Percentiles rank a stretch among this genome's conserved stretches.
Conservation (phyloP, 2,888 invertebrate genomes). For the Leistus spinibarbis region DNA sequence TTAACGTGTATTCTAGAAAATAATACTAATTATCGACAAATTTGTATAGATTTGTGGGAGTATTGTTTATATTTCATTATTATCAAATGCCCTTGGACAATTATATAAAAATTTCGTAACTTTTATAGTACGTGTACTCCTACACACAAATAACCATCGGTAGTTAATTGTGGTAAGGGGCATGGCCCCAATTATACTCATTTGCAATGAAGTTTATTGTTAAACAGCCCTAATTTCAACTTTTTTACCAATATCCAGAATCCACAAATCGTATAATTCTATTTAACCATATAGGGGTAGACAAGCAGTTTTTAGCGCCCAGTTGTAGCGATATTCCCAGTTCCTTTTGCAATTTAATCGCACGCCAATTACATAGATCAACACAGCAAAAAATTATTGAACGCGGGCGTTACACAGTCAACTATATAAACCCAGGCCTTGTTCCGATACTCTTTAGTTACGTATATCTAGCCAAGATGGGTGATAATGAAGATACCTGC, state of each 20-base stretch:
- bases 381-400: constrained; percentile 19
- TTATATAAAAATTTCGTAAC: neutral
- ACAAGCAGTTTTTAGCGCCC: neutral
- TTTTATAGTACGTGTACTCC: neutral
- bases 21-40: neutral
- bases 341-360: neutral
- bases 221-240: neutral
- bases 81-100: neutral
- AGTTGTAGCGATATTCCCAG: neutral
- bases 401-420: constrained; percentile 49
- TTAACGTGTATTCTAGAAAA: neutral
- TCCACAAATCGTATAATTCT: neutral
- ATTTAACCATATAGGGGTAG: neutral
- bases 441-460: neutral
- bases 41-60: neutral
- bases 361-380: constrained; percentile 30
- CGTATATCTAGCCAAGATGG: constrained; percentile 51
- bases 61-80: neutral
- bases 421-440: constrained; percentile 46
- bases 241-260: neutral
- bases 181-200: constrained; percentile 21
- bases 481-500: constrained; percentile 77
- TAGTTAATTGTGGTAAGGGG: constrained; percentile 18
- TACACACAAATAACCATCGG: constrained; percentile 43
- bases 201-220: neutral